Percentiles rank a stretch among this genome's conserved stretches.
Evolutionary conservation across 2,888 invertebrate genomes (phyloP).

Genomic region (Eubasilissa splendida): DNA sequence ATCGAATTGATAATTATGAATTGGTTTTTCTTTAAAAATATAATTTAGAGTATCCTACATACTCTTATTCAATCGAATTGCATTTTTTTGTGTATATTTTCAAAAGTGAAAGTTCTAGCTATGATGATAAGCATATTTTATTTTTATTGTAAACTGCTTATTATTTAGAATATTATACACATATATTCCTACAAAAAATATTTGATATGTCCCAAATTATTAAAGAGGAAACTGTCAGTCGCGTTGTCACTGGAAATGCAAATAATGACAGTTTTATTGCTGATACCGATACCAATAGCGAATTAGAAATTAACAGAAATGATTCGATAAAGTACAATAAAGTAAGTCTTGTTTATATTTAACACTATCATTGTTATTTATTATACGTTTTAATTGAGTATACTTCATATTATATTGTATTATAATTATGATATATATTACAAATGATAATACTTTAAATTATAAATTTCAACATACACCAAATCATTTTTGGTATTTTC

Average conservation of each 20-base stretch:
- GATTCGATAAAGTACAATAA: background rate
- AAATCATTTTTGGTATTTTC: no score
- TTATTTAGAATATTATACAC: no score
- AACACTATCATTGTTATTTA: no score
- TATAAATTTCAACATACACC: no score
- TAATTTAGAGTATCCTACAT: background rate
- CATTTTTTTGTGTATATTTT: background rate
- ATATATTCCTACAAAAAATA: background rate
- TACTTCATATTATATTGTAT: no score
- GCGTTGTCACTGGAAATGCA: slow-evolving; percentile 7
- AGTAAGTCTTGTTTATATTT: slow-evolving; percentile 6
- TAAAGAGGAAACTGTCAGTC: slow-evolving; percentile 10
- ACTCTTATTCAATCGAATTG: background rate
- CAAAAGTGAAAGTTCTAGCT: slow-evolving; percentile 8
- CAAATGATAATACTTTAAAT: no score
- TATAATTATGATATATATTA: no score
- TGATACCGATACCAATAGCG: slow-evolving; percentile 6
- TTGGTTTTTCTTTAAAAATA: background rate
- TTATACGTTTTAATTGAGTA: no score
- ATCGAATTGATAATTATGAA: background rate
- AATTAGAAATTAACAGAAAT: slow-evolving; percentile 12
- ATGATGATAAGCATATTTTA: background rate
- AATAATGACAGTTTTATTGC: background rate
- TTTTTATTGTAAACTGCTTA: no score
- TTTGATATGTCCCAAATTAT: slow-evolving; percentile 1